A percentile compares a stretch with the other conserved stretches of the same genome.
phyloP scores from a whole-genome alignment of 2,113 vertebrate species.

The Argyrosomus japonicus region DNA sequence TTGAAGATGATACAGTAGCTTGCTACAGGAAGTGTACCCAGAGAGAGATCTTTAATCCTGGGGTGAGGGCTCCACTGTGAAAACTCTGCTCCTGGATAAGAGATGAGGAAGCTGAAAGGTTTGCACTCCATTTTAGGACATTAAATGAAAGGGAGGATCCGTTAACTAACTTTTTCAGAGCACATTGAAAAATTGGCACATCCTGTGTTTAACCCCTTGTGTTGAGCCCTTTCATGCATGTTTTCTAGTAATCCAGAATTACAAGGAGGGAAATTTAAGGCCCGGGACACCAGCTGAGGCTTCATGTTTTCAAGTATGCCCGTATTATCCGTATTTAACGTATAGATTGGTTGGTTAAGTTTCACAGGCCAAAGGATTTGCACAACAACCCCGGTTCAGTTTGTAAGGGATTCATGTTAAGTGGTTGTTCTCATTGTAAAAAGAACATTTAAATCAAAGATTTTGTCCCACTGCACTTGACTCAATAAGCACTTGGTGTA shows the following conservation, averaged over 20 bases:
- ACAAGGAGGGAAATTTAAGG: neutral
- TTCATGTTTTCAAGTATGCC: neutral
- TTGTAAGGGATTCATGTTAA: neutral
- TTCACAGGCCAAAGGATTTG: conserved; percentile 2
- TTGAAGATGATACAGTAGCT: neutral
- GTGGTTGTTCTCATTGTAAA: neutral
- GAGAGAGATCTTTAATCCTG: neutral
- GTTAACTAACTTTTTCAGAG: neutral
- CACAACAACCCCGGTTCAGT: neutral
- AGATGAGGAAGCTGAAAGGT: neutral
- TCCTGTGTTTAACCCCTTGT: neutral
- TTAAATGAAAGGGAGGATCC: neutral
- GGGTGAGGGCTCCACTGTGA: neutral
- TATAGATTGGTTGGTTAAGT: neutral
- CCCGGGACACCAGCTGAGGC: neutral
- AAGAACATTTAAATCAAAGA: neutral
- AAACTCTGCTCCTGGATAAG: neutral
- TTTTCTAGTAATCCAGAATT: neutral
- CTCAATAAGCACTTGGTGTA: conserved; percentile 11
- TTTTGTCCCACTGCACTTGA: neutral
- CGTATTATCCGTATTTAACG: too few species aligned
- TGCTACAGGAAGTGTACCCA: neutral
- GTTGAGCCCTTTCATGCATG: too few species aligned
- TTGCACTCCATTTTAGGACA: neutral
- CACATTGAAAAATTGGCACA: neutral